Evolutionary conservation across 2,888 invertebrate genomes (phyloP), one percentile per base, ranked within the genome.

Genomic region (Agrochola circellaris): DNA sequence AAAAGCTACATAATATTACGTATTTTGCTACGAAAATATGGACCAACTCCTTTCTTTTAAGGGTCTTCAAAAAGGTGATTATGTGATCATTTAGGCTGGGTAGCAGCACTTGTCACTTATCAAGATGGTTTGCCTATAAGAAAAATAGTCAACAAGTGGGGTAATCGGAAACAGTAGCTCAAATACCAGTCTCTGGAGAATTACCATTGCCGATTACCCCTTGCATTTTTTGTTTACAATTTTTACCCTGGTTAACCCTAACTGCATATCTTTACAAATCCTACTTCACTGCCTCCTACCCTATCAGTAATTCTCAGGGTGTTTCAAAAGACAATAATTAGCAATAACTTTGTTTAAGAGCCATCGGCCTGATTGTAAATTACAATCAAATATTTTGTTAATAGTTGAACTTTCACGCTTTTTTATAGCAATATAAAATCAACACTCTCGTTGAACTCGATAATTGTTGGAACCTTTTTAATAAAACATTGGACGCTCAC

Each of bases 401-500:
- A 8, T 8, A 64, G 13, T 38, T 38, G n/a, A 64, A 17, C 9
- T 11, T 67, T 15, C 51, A 23, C 34, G 30, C 45, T 56, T 20
- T 26, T 56, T 48, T 34, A 20, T 15, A 51, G 20, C n/a, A 30
- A 34, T 2, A 13, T 11, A n/a, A 15, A 48, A 26, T 23, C 6
- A 17, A 17, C 15, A 48, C 51, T 34, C 45, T 26, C 8, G 38
- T 51, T 51, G 77, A 75, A 70, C 54, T 54, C 17, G 30, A 73
- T 84, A 80, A 75, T 80, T 80, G 68, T 45, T 58, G 42, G 42
- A 80, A 72, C 23, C 54, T 30, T 72, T 81, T 84, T 60, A 81
- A 73, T 85, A 83, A 75, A 81, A 83, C 73, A 85, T 75, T 68
- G 20, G 23, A 30, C 42, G 76, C 34, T 76, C 73, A 51, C 61